Evolutionary conservation across 2,888 invertebrate species (phyloP), one percentile per base, ranked within the genome.

Genomic region (Toxonevra muliebris): DNA sequence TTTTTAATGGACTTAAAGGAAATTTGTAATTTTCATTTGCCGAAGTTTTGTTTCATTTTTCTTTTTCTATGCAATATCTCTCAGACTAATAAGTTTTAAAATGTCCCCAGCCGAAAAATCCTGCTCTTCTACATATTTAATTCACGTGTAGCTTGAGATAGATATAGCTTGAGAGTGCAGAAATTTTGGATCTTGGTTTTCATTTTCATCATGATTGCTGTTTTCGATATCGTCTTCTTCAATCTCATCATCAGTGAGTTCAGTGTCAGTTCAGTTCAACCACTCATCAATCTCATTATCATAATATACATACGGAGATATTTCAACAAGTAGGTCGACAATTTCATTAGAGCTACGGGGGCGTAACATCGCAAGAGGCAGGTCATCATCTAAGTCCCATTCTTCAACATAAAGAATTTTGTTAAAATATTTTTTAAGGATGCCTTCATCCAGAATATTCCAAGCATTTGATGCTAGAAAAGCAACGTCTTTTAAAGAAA

Each of bases 201-300:
- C 45, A 45, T 45, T 45, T 45, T 45, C 45, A 45, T 45, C 13
- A 10, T 57, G n/a, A n/a, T n/a, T n/a, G n/a, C n/a, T n/a, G n/a
- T n/a, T n/a, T n/a, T n/a, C n/a, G n/a, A n/a, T n/a, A n/a, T n/a
- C n/a, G n/a, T n/a, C n/a, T n/a, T n/a, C n/a, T n/a, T n/a, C n/a
- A n/a, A n/a, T n/a, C n/a, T 59, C 59, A 53, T 67, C 57, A 30
- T 60, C 62, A 43, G 59, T 58, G 57, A 58, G 42, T 58, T 62
- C 58, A 62, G 48, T 58, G 50, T 62, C 58, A n/a, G 61, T 62
- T n/a, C n/a, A n/a, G 55, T 64, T 64, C n/a, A 68, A 12, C 60
- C 63, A 60, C 9, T 64, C 50, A 30, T 54, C 45, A 54, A 48
- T 45, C 20, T 68, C 54, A 60, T 30, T 55, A 55, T 40, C 42